A percentile compares a stretch with the other conserved stretches of the same genome.
Evolutionary conservation across 2,113 vertebrate genomes (phyloP).

Genomic region (Egretta garzetta): DNA sequence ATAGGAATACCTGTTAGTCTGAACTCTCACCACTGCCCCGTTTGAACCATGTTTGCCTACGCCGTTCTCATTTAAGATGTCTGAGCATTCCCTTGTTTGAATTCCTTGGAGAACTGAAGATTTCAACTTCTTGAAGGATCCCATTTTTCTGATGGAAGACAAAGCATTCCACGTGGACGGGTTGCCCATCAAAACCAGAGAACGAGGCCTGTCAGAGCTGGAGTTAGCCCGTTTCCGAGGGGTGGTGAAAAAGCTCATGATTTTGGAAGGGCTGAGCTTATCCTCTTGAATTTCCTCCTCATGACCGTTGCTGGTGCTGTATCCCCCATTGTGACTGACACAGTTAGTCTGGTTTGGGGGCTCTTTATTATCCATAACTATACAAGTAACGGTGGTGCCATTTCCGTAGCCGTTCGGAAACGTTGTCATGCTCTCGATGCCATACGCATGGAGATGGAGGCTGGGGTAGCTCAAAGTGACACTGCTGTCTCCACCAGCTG

Average conservation of each 20-base stretch:
- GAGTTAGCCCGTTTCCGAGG: conserved; percentile 74
- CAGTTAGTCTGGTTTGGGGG: conserved; percentile 70
- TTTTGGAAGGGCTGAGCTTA: conserved; percentile 81
- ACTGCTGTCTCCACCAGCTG: conserved; percentile 39
- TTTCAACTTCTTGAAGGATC: conserved; percentile 93
- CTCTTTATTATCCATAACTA: conserved; percentile 70
- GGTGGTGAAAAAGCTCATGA: conserved; percentile 86
- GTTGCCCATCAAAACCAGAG: conserved; percentile 72
- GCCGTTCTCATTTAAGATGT: conserved; percentile 42
- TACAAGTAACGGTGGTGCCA: conserved; percentile 33
- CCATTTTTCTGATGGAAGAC: conserved; percentile 87
- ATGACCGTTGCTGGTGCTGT: conserved; percentile 25
- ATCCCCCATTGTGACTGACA: conserved; percentile 66
- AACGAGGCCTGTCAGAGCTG: conserved; percentile 71
- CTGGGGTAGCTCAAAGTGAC: conserved; percentile 61
- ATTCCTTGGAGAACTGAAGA: conserved; percentile 92
- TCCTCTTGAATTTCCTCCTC: conserved; percentile 74
- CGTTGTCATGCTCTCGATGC: conserved; percentile 73
- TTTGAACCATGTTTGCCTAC: conserved; percentile 66
- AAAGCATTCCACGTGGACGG: conserved; percentile 86
- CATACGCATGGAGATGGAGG: conserved; percentile 25
- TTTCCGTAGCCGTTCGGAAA: conserved; percentile 70
- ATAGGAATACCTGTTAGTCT: conserved; percentile 31
- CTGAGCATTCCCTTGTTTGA: conserved; percentile 80
- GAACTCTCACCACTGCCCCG: conserved; percentile 38